Conservation (phyloP, 2,888 invertebrate species). For the Rhingia campestris region DNA sequence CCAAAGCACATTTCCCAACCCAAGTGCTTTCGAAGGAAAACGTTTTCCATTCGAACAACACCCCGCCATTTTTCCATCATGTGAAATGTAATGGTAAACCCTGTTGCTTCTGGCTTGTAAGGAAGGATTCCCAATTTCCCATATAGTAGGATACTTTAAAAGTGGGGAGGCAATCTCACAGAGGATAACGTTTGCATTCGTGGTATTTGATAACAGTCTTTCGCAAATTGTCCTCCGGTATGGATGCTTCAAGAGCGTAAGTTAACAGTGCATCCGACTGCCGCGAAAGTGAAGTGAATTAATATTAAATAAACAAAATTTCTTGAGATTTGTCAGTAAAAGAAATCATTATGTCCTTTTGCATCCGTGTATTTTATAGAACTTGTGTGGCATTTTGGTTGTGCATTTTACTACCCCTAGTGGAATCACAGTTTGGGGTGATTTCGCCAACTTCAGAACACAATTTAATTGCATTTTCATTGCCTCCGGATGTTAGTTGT, state of each 20-base stretch:
- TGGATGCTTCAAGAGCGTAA: conserved; percentile 1
- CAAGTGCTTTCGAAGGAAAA: no score
- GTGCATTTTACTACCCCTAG: conserved; percentile 28
- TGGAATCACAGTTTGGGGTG: conserved; percentile 30
- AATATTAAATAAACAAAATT: background rate
- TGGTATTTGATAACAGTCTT: conserved; percentile 29
- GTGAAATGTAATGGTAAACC: no score
- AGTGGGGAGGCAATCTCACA: no score
- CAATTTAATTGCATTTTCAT: background rate
- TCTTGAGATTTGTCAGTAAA: background rate
- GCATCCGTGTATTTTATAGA: conserved; percentile 3
- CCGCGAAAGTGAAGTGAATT: conserved; percentile 8
- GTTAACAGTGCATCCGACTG: background rate
- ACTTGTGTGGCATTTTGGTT: conserved; percentile 20
- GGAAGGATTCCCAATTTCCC: no score
- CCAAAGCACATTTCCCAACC: no score
- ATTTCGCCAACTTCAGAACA: conserved; percentile 21
- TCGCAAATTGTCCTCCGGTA: conserved; percentile 13
- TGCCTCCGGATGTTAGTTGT: conserved; percentile 75
- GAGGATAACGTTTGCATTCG: background rate
- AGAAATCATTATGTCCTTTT: conserved; percentile 19
- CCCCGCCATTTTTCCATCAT: no score
- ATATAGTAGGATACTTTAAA: no score
- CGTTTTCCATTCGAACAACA: no score
- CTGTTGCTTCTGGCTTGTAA: no score